Evolutionary conservation across 2,113 vertebrate genomes (phyloP).

Genomic region (Neolamprologus brichardi): DNA sequence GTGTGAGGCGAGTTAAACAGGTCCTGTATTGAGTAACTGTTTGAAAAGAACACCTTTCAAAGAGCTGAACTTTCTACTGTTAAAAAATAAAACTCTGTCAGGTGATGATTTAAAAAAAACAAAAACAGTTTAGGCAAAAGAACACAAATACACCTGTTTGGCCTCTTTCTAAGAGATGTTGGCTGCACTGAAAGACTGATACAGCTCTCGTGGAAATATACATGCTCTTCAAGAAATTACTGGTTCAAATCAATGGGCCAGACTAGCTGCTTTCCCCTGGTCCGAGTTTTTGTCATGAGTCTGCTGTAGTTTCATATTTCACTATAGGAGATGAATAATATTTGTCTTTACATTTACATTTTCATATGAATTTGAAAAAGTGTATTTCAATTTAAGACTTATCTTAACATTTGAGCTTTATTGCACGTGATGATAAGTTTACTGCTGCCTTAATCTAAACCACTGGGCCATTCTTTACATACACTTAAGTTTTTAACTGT

Average conservation of each 20-base stretch:
- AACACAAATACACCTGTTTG: neutral
- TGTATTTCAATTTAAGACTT: neutral
- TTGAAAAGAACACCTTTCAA: neutral
- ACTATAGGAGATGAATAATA: neutral
- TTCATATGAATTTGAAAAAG: neutral
- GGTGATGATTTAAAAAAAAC: neutral
- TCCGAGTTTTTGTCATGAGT: neutral
- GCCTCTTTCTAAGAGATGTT: neutral
- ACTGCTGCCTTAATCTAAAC: neutral
- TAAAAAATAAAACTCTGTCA: neutral
- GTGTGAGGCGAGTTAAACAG: neutral
- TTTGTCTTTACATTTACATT: neutral
- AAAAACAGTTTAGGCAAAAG: neutral
- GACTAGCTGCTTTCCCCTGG: neutral
- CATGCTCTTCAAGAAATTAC: neutral
- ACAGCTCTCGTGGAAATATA: neutral
- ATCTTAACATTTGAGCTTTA: neutral
- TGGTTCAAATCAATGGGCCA: neutral
- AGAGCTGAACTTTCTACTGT: neutral
- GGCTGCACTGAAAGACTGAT: neutral
- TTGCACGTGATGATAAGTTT: neutral
- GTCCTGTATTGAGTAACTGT: neutral
- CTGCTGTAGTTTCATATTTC: neutral
- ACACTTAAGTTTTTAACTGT: neutral
- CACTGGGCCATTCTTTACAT: neutral